phyloP scores from a whole-genome alignment of 1,140 invertebrate species.

The Drosophila sproati region DNA sequence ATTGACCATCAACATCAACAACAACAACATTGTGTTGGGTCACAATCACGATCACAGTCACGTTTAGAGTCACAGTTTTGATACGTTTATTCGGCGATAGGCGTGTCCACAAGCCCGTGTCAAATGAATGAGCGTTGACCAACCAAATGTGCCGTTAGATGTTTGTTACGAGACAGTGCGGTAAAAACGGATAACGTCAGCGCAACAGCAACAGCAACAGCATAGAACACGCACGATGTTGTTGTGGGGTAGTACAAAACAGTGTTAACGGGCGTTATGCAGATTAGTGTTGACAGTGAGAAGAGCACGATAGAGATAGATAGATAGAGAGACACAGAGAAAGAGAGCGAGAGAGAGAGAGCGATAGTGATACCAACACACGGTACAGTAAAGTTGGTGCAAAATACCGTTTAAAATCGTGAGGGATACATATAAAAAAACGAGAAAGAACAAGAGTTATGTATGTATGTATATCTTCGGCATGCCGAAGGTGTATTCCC shows the following conservation, averaged over 20 bases:
- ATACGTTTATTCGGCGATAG: conserved; percentile 12
- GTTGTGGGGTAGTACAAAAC: conserved; percentile 17
- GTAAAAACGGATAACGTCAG: conserved; percentile 28
- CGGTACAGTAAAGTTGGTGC: conserved; percentile 55
- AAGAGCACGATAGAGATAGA: conserved; percentile 15
- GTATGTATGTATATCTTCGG: neutral
- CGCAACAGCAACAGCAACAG: conserved; percentile 32
- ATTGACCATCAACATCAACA: conserved; percentile 27
- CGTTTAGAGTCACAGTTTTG: conserved; percentile 39
- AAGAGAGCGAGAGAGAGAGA: conserved; percentile 28
- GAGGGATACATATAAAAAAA: conserved; percentile 55
- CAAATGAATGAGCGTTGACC: conserved; percentile 36
- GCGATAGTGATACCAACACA: conserved; percentile 52
- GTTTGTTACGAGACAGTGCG: conserved; percentile 22
- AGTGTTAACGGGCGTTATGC: conserved; percentile 43
- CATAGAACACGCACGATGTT: conserved; percentile 30
- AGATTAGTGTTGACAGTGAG: conserved; percentile 58
- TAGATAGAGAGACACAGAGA: conserved; percentile 21
- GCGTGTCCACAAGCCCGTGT: conserved; percentile 36
- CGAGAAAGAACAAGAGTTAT: conserved; percentile 16
- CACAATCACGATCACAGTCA: conserved; percentile 34
- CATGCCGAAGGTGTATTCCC: neutral
- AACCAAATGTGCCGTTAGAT: conserved; percentile 25
- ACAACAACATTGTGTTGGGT: conserved; percentile 22
- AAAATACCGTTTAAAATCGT: conserved; percentile 54